Evolutionary conservation across 2,888 invertebrate genomes (phyloP).

Genomic region (Oscheius sp.): DNA sequence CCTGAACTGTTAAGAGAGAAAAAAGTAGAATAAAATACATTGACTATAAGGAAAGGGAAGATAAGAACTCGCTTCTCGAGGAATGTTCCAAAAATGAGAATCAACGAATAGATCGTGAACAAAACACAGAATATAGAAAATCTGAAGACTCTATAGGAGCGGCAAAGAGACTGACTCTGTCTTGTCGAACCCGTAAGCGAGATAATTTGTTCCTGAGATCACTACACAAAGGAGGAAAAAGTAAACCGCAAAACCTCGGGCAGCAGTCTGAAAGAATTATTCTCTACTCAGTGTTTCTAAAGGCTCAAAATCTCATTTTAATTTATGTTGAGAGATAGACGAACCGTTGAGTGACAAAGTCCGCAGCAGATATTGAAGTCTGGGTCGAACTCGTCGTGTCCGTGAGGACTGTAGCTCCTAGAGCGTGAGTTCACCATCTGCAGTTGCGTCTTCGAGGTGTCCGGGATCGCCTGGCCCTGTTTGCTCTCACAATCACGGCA

Average conservation of each 20-base stretch:
- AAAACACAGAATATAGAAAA: slow-evolving; percentile 36
- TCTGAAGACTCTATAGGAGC: slow-evolving; percentile 17
- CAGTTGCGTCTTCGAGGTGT: slow-evolving; percentile 24
- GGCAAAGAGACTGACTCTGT: slow-evolving; percentile 1
- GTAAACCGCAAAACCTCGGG: slow-evolving; percentile 36
- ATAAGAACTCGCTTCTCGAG: slow-evolving; percentile 36
- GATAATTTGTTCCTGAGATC: slow-evolving; percentile 36
- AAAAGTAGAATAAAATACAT: slow-evolving; percentile 25
- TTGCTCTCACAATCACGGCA: slow-evolving; percentile 25
- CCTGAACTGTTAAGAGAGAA: slow-evolving; percentile 20
- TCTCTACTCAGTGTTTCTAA: neutral
- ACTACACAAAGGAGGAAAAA: slow-evolving; percentile 33
- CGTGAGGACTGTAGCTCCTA: slow-evolving; percentile 42
- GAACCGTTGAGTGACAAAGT: slow-evolving; percentile 37
- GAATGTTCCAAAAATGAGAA: slow-evolving; percentile 36
- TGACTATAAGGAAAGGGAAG: slow-evolving; percentile 38
- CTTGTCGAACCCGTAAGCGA: slow-evolving; percentile 32
- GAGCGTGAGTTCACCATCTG: slow-evolving; percentile 21
- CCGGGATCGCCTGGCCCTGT: slow-evolving; percentile 25
- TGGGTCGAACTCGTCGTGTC: slow-evolving; percentile 36
- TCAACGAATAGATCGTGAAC: slow-evolving; percentile 33
- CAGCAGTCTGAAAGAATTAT: slow-evolving; percentile 43
- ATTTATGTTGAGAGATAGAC: no score
- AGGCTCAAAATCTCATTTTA: neutral
- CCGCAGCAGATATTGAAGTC: slow-evolving; percentile 41